A percentile compares a stretch with the other conserved stretches of the same genome.
These are phyloP conservation scores for Sitophilus oryzae DNA, from an alignment of 1,140 invertebrate species.

Conservation along the genomic window DNA sequence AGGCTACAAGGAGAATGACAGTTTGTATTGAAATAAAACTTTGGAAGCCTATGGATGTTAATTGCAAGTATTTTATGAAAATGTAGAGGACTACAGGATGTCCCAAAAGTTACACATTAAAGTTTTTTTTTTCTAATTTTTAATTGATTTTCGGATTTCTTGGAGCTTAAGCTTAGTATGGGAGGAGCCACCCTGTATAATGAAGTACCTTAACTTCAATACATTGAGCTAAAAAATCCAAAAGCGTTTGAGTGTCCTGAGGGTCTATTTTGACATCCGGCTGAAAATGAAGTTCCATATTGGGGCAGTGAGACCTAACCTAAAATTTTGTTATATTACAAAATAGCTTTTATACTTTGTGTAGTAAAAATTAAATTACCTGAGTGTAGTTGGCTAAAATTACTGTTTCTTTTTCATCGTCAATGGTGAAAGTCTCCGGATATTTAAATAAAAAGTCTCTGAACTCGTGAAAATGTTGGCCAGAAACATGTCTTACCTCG, in stretches of 20 bases:
- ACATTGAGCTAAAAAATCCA: slow-evolving; percentile 72
- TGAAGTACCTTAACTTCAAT: slow-evolving; percentile 63
- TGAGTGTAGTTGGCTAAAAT: slow-evolving; percentile 56
- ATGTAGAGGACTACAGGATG: too few species aligned
- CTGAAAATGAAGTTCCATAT: slow-evolving; percentile 46
- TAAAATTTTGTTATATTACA: not conserved
- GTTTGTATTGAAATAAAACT: too few species aligned
- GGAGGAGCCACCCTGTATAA: too few species aligned
- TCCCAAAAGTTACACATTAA: too few species aligned
- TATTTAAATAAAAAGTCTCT: slow-evolving; percentile 82
- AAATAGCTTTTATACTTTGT: slow-evolving; percentile 29
- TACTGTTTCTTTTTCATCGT: slow-evolving; percentile 75
- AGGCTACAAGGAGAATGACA: too few species aligned
- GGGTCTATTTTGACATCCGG: slow-evolving; percentile 76
- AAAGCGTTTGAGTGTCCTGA: slow-evolving; percentile 64
- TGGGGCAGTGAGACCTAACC: slow-evolving; percentile 35
- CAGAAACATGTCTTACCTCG: slow-evolving; percentile 91
- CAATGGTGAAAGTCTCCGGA: slow-evolving; percentile 79
- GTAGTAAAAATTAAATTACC: slow-evolving; percentile 1
- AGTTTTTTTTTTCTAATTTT: too few species aligned
- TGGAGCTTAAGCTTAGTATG: too few species aligned
- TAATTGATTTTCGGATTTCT: too few species aligned
- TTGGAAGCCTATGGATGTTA: too few species aligned
- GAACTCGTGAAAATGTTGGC: slow-evolving; percentile 90
- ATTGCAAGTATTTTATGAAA: too few species aligned